phyloP scores from a whole-genome alignment of 2,113 vertebrate genomes.

The Antechinus flavipes region DNA sequence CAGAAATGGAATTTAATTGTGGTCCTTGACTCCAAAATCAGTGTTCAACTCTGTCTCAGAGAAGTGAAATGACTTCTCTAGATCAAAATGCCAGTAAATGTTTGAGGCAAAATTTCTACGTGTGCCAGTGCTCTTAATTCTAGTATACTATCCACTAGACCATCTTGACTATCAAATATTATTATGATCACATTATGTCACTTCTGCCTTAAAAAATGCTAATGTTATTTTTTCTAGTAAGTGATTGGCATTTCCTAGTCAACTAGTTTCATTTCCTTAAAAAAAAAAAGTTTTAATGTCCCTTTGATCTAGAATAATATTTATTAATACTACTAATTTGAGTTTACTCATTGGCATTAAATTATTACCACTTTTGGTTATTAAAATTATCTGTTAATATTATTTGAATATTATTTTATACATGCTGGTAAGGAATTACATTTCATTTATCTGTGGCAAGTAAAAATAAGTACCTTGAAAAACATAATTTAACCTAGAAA shows the following conservation, averaged over 20 bases:
- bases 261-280: constrained; percentile 32
- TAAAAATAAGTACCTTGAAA: constrained; percentile 8
- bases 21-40: background rate
- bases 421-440: background rate
- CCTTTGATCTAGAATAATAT: constrained; percentile 13
- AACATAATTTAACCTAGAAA: background rate
- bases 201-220: constrained; percentile 34
- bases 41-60: background rate
- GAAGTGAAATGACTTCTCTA: background rate
- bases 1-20: background rate
- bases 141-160: background rate
- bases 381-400: constrained; percentile 15
- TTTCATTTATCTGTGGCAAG: background rate
- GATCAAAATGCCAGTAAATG: background rate
- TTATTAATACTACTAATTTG: background rate
- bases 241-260: background rate
- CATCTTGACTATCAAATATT: background rate
- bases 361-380: background rate
- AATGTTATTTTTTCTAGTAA: background rate
- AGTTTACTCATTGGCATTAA: constrained; percentile 22
- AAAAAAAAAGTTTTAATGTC: background rate
- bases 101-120: background rate
- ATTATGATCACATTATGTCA: background rate
- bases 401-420: constrained; percentile 31
- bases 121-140: background rate